A percentile compares a stretch with the other conserved stretches of the same genome.
Evolutionary conservation across 64 coral and sea anemone species (phyloP).

Genomic region (Montipora cactus): DNA sequence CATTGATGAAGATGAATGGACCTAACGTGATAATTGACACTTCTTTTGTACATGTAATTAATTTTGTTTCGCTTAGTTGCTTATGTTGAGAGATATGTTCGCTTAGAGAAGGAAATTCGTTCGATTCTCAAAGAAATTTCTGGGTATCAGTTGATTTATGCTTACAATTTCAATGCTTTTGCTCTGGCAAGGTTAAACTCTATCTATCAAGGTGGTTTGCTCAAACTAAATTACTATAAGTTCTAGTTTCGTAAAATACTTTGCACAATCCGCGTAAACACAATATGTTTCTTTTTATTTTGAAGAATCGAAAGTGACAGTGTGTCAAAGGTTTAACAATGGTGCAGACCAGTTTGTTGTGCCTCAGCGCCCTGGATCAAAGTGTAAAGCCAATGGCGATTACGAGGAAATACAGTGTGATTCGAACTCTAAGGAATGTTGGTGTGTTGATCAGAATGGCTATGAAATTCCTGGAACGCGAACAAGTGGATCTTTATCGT

Average conservation of each 20-base stretch:
- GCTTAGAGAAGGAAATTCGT: too few species aligned
- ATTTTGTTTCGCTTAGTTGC: too few species aligned
- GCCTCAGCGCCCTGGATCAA: slow-evolving; percentile 52
- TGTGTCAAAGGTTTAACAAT: slow-evolving; percentile 74
- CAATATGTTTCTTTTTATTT: not conserved
- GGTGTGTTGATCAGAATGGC: slow-evolving; percentile 70
- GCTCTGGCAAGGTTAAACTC: too few species aligned
- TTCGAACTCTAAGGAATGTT: slow-evolving; percentile 46
- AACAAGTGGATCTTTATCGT: slow-evolving; percentile 35
- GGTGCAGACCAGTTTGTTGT: slow-evolving; percentile 33
- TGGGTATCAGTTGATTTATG: too few species aligned
- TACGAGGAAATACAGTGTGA: slow-evolving; percentile 87
- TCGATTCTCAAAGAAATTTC: too few species aligned
- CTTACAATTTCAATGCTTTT: too few species aligned
- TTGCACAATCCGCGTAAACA: not conserved
- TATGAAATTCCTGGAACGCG: slow-evolving; percentile 54
- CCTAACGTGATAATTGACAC: too few species aligned
- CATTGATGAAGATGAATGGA: too few species aligned
- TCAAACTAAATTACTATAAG: too few species aligned
- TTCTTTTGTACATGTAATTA: too few species aligned
- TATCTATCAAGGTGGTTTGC: too few species aligned
- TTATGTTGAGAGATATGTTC: too few species aligned
- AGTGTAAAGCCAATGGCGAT: slow-evolving; percentile 66
- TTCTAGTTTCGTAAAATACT: not conserved
- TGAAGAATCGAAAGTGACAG: slow-evolving; percentile 39